These are phyloP conservation scores for Limonius californicus DNA, from an alignment of 1,140 invertebrate species.

Conservation along the genomic window DNA sequence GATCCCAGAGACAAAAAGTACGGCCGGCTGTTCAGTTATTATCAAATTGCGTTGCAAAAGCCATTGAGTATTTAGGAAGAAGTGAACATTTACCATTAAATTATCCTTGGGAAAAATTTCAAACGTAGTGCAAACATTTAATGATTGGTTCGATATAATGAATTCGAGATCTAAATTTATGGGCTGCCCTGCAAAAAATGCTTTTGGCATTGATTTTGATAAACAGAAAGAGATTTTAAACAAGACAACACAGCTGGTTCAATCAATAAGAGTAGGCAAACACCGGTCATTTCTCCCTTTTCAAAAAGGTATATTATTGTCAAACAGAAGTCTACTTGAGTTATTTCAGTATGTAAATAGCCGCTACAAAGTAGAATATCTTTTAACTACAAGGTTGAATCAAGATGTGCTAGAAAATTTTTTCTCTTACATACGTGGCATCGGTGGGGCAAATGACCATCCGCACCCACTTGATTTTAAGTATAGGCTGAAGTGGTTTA, in stretches of 20 bases:
- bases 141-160: conserved; percentile 18
- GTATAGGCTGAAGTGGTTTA: not conserved
- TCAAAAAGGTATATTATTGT: too few relatives aligned
- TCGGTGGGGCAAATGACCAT: too few relatives aligned
- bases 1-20: conserved; percentile 7
- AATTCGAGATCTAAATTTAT: not conserved
- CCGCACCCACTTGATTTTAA: not conserved
- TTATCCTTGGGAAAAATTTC: too few relatives aligned
- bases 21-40: conserved; percentile 5
- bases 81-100: conserved; percentile 14
- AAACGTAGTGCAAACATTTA: not conserved
- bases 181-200: too few relatives aligned
- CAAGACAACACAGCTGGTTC: not conserved
- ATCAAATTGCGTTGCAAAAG: conserved; percentile 6
- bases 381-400: not conserved
- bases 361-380: not conserved
- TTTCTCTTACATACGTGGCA: too few relatives aligned
- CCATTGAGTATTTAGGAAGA: conserved; percentile 1
- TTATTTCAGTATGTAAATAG: not conserved
- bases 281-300: not conserved
- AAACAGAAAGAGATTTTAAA: not conserved
- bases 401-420: not conserved
- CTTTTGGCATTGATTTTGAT: not conserved
- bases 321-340: too few relatives aligned
- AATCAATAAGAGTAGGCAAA: not conserved